These are phyloP conservation scores for Busseola fusca DNA, from an alignment of 2,888 invertebrate species.

Conservation along the genomic window DNA sequence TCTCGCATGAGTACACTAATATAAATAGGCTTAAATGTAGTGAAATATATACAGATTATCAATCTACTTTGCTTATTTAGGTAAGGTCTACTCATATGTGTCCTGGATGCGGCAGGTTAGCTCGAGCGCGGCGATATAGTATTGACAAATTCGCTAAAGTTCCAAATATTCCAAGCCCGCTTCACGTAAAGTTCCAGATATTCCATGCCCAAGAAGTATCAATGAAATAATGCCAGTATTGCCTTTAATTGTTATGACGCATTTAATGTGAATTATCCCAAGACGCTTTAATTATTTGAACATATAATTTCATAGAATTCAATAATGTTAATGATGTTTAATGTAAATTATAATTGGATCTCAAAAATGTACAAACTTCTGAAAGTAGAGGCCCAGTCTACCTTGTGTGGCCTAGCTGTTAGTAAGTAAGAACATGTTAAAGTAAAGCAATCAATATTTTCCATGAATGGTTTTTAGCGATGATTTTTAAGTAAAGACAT, in stretches of 20 bases:
- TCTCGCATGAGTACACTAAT: conserved; percentile 54
- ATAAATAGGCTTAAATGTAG: conserved; percentile 51
- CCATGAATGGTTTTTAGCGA: conserved; percentile 75
- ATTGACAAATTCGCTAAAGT: conserved; percentile 56
- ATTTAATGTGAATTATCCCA: conserved; percentile 65
- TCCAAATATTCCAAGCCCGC: conserved; percentile 38
- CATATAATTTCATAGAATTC: conserved; percentile 70
- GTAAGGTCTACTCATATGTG: conserved; percentile 45
- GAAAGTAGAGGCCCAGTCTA: conserved; percentile 61
- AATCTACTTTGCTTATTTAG: conserved; percentile 40
- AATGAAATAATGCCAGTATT: conserved; percentile 72
- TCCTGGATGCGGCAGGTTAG: conserved; percentile 36
- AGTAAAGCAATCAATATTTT: conserved; percentile 80
- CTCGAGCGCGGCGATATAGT: conserved; percentile 39
- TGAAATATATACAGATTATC: conserved; percentile 39
- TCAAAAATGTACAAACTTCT: conserved; percentile 78
- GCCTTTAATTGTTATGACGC: conserved; percentile 72
- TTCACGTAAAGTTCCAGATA: neutral
- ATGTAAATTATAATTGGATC: conserved; percentile 76
- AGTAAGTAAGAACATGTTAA: conserved; percentile 77
- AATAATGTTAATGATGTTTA: conserved; percentile 61
- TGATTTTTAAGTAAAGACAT: conserved; percentile 78
- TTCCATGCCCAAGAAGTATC: conserved; percentile 27
- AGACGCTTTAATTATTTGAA: conserved; percentile 62
- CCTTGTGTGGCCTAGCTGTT: conserved; percentile 74